Evolutionary conservation across 2,113 vertebrate genomes (phyloP), one percentile per base, ranked within the genome.

Genomic region (Rissa tridactyla): DNA sequence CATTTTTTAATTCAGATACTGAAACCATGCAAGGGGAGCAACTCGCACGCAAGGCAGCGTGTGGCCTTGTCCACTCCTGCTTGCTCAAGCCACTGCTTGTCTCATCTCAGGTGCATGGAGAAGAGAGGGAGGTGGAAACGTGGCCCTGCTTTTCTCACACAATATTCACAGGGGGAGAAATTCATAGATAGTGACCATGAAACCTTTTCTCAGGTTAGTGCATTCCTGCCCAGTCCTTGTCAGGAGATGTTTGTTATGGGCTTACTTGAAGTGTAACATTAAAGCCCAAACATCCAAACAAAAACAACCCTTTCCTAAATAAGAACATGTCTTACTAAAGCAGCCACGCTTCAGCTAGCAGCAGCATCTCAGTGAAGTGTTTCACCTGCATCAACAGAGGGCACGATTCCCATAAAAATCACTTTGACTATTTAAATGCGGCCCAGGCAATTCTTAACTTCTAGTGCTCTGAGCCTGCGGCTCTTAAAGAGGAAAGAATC

Each of bases 21-120:
- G 26, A 77, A 78, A 81, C 11, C 5, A 20, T 66, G 8, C 25
- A 58, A 68, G 49, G 11, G 8, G 27, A 54, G 34, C 3, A 54
- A 38, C 18, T 54, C 0, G 0, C 0, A 3, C 32, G 6, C 9
- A 6, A 0, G 2, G 52, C 32, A 73, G n/a, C 0, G 0, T 16
- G 14, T 10, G 8, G 25, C 21, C 23, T 87, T 82, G 29, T 36
- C 38, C 4, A 2, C 10, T 75, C 3, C 27, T 46, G 16, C 26
- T 87, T 66, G 34, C 36, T 82, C 12, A 44, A 52, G 29, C 19
- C 38, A 36, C 30, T 29, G 13, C 8, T 78, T 32, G 26, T 36
- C 36, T 75, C 36, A 20, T 18, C 27, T 73, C 40, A 77, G 58
- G 8, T 26, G 5, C 20, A 9, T 1, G 23, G 54, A 30, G 44